Evolutionary conservation across 2,888 invertebrate species (phyloP).

Genomic region (Notodonta ziczac): DNA sequence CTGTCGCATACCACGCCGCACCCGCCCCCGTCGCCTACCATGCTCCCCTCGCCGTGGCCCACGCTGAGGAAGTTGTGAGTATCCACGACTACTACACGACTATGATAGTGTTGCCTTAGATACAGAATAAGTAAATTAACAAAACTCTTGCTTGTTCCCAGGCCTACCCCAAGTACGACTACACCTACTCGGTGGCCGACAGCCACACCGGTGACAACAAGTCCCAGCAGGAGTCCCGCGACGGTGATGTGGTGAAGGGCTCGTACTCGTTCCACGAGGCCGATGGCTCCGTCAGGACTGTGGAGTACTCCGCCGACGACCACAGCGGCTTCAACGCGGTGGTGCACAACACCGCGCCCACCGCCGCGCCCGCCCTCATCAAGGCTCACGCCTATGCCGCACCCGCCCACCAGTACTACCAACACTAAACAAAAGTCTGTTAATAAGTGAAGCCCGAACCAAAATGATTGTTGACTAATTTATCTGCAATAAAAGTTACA

Average conservation of each 20-base stretch:
- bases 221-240: constrained; percentile 63
- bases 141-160: constrained; percentile 25
- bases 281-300: constrained; percentile 66
- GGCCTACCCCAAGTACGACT: constrained; percentile 80
- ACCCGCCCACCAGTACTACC: constrained; percentile 22
- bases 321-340: constrained; percentile 58
- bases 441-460: background rate
- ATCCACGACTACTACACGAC: background rate
- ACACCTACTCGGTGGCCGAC: constrained; percentile 72
- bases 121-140: background rate
- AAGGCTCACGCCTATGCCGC: constrained; percentile 15
- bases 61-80: constrained; percentile 47
- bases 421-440: constrained; percentile 4
- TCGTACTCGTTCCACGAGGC: constrained; percentile 67
- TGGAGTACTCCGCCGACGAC: constrained; percentile 67
- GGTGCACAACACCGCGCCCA: constrained; percentile 42
- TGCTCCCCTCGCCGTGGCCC: constrained; percentile 42
- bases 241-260: constrained; percentile 69
- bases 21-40: constrained; percentile 34
- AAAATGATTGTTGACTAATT: constrained; percentile 6
- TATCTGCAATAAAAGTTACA: constrained; percentile 13
- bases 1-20: constrained; percentile 27
- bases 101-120: background rate
- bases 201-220: constrained; percentile 72
- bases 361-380: constrained; percentile 32